Percentiles rank a stretch among this genome's conserved stretches.
Conservation (phyloP, 1,140 invertebrate genomes). For the Drosophila bipectinata region DNA sequence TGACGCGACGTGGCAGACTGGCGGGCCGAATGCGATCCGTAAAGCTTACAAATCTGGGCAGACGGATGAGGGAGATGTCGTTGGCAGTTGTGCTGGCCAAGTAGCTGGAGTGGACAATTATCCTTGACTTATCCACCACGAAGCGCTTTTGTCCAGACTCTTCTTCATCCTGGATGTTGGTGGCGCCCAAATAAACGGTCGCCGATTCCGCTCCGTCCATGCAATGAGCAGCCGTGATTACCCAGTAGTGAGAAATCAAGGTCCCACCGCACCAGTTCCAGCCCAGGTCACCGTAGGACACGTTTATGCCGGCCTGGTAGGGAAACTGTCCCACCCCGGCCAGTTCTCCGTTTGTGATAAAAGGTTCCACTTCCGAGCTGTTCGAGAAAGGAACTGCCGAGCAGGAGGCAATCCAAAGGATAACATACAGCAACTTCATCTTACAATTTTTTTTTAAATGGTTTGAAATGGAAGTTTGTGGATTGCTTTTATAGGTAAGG, state of each 20-base stretch:
- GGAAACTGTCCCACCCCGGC: slow-evolving; percentile 66
- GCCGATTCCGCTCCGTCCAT: slow-evolving; percentile 41
- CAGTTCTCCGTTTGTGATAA: slow-evolving; percentile 66
- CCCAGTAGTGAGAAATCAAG: slow-evolving; percentile 66
- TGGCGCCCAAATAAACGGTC: slow-evolving; percentile 38
- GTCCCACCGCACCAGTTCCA: slow-evolving; percentile 69
- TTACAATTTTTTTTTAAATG: not conserved
- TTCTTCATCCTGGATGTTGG: slow-evolving; percentile 20
- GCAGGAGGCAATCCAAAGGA: not conserved
- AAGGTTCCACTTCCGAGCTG: slow-evolving; percentile 11
- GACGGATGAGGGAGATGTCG: slow-evolving; percentile 83
- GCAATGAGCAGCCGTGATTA: slow-evolving; percentile 74
- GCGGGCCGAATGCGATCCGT: slow-evolving; percentile 71
- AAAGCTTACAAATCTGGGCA: slow-evolving; percentile 72
- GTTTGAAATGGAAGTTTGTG: not conserved
- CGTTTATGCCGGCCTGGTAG: slow-evolving; percentile 67
- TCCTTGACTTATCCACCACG: slow-evolving; percentile 1
- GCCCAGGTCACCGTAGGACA: slow-evolving; percentile 26
- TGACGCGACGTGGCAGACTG: slow-evolving; percentile 64
- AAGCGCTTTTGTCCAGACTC: slow-evolving; percentile 30
- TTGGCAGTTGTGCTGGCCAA: slow-evolving; percentile 45
- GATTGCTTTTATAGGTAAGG: slow-evolving; percentile 17
- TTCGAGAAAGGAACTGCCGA: not conserved
- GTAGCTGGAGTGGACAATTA: slow-evolving; percentile 46
- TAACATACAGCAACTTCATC: not conserved